Evolutionary conservation across 2,113 vertebrate species (phyloP).

Genomic region (Amphiprion percula): DNA sequence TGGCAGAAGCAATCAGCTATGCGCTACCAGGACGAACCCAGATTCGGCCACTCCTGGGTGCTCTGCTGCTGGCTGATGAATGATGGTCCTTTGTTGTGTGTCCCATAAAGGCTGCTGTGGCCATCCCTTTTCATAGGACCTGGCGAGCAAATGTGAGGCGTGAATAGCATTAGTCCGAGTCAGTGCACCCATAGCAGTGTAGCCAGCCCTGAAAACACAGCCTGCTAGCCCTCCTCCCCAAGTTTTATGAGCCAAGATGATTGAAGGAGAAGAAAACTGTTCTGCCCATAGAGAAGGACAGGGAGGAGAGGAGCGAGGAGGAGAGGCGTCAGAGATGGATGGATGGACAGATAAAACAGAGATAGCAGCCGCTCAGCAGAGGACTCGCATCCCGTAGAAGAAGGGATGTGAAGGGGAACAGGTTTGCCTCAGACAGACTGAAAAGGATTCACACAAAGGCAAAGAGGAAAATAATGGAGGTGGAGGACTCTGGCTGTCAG

Average conservation of each 20-base stretch:
- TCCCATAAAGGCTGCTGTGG: constrained; percentile 70
- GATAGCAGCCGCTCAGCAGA: constrained; percentile 77
- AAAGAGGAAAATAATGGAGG: constrained; percentile 69
- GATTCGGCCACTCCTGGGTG: constrained; percentile 39
- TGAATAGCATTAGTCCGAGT: constrained; percentile 84
- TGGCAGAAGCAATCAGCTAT: constrained; percentile 11
- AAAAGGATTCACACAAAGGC: constrained; percentile 71
- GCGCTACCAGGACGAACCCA: constrained; percentile 10
- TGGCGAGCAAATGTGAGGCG: constrained; percentile 77
- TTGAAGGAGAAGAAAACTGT: constrained; percentile 73
- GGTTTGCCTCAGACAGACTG: constrained; percentile 69
- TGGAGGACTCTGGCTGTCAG: constrained; percentile 79
- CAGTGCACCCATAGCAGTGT: constrained; percentile 81
- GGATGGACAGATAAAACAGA: constrained; percentile 76
- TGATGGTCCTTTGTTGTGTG: constrained; percentile 76
- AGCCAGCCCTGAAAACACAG: constrained; percentile 82
- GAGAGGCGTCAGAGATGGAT: constrained; percentile 67
- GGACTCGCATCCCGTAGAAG: constrained; percentile 65
- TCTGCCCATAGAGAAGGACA: constrained; percentile 47
- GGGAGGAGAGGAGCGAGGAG: constrained; percentile 50
- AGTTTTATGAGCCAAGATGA: constrained; percentile 82
- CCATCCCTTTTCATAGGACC: constrained; percentile 73
- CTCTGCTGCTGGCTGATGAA: constrained; percentile 70
- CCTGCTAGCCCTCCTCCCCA: constrained; percentile 71
- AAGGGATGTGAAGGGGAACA: constrained; percentile 79